phyloP scores from a whole-genome alignment of 2,797 vertebrate genomes.

The Pipistrellus nathusii region DNA sequence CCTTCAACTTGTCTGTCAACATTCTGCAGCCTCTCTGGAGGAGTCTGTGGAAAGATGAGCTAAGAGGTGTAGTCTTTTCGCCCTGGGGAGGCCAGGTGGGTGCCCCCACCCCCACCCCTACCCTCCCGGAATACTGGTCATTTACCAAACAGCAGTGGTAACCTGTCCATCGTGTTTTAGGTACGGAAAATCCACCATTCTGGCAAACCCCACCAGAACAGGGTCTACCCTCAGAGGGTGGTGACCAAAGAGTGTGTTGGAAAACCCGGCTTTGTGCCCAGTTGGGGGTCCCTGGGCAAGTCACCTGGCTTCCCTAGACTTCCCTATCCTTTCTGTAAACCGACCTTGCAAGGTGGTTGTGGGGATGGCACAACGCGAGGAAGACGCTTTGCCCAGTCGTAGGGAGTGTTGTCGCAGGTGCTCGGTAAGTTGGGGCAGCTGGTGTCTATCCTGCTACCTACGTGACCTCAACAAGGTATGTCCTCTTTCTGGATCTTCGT shows the following conservation, averaged over 20 bases:
- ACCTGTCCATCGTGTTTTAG: not conserved
- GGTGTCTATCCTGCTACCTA: not conserved
- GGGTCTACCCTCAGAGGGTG: not conserved
- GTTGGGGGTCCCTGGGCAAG: not conserved
- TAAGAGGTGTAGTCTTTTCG: slow-evolving; percentile 79
- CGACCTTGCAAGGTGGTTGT: not conserved
- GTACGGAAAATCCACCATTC: not conserved
- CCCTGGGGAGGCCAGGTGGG: slow-evolving; percentile 75
- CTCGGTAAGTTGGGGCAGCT: not conserved
- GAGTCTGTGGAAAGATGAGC: slow-evolving; percentile 83
- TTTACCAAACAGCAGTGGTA: slow-evolving; percentile 23
- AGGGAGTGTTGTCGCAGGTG: not conserved
- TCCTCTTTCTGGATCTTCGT: not conserved
- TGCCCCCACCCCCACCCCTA: not conserved
- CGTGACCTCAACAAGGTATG: not conserved
- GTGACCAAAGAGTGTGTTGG: not conserved
- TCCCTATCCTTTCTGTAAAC: not conserved
- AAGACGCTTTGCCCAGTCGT: not conserved
- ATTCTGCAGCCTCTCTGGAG: slow-evolving; percentile 83
- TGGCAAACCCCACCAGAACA: not conserved
- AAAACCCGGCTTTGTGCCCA: not conserved
- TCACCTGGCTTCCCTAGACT: not conserved
- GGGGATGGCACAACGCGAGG: not conserved
- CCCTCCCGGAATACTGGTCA: slow-evolving; percentile 20
- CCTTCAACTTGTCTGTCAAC: slow-evolving; percentile 85